Evolutionary conservation across 2,888 invertebrate species (phyloP).

Genomic region (Agriopis marginaria): DNA sequence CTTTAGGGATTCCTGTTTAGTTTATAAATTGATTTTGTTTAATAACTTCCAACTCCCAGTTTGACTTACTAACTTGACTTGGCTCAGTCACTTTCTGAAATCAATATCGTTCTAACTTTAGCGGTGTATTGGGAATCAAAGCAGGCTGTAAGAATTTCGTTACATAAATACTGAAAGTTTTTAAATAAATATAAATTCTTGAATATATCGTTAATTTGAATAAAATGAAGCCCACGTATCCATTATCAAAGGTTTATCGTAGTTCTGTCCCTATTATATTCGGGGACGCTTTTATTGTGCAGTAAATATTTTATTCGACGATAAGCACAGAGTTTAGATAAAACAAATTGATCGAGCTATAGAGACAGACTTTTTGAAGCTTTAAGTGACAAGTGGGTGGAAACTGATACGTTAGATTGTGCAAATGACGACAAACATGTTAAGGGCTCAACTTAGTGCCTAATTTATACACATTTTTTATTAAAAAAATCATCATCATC

Average conservation of each 20-base stretch:
- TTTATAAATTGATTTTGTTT: slow-evolving; percentile 50
- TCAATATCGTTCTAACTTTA: slow-evolving; percentile 40
- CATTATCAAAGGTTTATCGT: slow-evolving; percentile 60
- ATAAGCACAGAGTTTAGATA: slow-evolving; percentile 78
- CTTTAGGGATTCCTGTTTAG: slow-evolving; percentile 46
- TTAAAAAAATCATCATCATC: too few relatives aligned
- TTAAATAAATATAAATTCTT: slow-evolving; percentile 32
- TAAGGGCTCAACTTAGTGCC: slow-evolving; percentile 45
- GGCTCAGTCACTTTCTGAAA: slow-evolving; percentile 34
- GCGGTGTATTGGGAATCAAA: slow-evolving; percentile 19
- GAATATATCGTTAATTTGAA: slow-evolving; percentile 35
- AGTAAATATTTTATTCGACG: slow-evolving; percentile 83
- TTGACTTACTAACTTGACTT: slow-evolving; percentile 42
- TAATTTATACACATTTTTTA: too few relatives aligned
- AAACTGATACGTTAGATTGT: slow-evolving; percentile 79
- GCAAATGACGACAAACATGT: slow-evolving; percentile 71
- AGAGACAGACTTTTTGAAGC: slow-evolving; percentile 66
- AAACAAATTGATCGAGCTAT: slow-evolving; percentile 81
- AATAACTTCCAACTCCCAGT: slow-evolving; percentile 40
- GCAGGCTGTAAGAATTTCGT: slow-evolving; percentile 21
- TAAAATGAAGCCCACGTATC: slow-evolving; percentile 49
- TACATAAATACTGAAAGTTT: slow-evolving; percentile 8
- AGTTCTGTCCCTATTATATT: slow-evolving; percentile 79
- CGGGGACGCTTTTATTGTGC: slow-evolving; percentile 78
- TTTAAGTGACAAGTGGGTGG: slow-evolving; percentile 76